phyloP scores from a whole-genome alignment of 2,797 vertebrate genomes.

The Muscicapa striata region DNA sequence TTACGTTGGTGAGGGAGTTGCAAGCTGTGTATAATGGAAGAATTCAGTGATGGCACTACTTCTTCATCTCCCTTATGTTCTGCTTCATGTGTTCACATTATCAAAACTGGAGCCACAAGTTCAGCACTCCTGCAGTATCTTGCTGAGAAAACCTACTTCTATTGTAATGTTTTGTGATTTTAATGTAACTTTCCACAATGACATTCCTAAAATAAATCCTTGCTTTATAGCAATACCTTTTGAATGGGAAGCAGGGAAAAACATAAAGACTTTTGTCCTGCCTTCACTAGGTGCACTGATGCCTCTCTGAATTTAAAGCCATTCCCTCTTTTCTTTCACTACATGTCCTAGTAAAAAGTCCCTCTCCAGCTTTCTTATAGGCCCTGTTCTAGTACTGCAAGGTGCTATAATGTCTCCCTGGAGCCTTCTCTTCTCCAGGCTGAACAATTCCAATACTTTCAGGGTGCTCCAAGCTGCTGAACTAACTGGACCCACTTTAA shows the following conservation, averaged over 20 bases:
- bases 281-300: not conserved
- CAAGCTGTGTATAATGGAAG: not conserved
- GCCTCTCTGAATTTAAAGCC: not conserved
- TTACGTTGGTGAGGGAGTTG: not conserved
- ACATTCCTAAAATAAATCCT: slow-evolving; percentile 43
- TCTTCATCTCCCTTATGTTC: not conserved
- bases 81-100: not conserved
- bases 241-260: not conserved
- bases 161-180: not conserved
- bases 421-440: not conserved
- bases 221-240: slow-evolving; percentile 5
- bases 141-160: slow-evolving; percentile 40
- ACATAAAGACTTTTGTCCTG: not conserved
- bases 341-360: not conserved
- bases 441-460: not conserved
- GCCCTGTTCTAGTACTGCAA: not conserved
- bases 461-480: not conserved
- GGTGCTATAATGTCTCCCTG: not conserved
- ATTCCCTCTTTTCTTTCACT: not conserved
- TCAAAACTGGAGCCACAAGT: not conserved
- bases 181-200: slow-evolving; percentile 25
- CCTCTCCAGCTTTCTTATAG: not conserved
- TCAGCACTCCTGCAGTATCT: not conserved
- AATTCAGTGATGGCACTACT: not conserved
- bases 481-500: not conserved